phyloP scores from a whole-genome alignment of 2,797 vertebrate species.

The Phataginus tricuspis region DNA sequence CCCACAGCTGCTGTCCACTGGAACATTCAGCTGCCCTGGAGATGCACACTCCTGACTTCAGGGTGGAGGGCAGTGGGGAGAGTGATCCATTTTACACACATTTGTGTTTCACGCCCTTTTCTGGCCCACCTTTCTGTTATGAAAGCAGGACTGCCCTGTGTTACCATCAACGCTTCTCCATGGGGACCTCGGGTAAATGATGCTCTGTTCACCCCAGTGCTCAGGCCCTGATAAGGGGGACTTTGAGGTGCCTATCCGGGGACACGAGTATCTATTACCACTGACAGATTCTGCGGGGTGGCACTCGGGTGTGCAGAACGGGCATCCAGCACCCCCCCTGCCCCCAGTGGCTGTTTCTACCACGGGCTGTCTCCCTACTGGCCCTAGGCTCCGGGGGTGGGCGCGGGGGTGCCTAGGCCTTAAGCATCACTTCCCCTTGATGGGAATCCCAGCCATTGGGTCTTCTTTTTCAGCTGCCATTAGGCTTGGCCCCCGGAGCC shows the following conservation, averaged over 20 bases:
- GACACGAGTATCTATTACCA: not conserved
- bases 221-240: not conserved
- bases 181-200: not conserved
- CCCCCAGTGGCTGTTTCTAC: not conserved
- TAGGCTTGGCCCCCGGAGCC: constrained; percentile 56
- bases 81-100: not conserved
- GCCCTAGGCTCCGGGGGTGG: no score
- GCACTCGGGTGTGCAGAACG: not conserved
- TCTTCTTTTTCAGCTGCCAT: not conserved
- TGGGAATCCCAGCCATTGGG: not conserved
- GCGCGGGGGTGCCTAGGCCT: not conserved
- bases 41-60: not conserved
- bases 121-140: not conserved
- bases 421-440: not conserved
- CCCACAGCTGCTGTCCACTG: not conserved
- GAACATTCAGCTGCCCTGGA: not conserved
- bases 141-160: not conserved
- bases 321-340: not conserved
- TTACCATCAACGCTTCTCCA: not conserved
- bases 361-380: constrained; percentile 32
- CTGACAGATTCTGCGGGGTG: not conserved
- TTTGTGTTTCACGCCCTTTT: not conserved
- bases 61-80: not conserved
- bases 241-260: not conserved
- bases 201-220: not conserved